Evolutionary conservation across 2,797 vertebrate genomes (phyloP), one percentile per base, ranked within the genome.

Genomic region (Pyrocephalus nanus): DNA sequence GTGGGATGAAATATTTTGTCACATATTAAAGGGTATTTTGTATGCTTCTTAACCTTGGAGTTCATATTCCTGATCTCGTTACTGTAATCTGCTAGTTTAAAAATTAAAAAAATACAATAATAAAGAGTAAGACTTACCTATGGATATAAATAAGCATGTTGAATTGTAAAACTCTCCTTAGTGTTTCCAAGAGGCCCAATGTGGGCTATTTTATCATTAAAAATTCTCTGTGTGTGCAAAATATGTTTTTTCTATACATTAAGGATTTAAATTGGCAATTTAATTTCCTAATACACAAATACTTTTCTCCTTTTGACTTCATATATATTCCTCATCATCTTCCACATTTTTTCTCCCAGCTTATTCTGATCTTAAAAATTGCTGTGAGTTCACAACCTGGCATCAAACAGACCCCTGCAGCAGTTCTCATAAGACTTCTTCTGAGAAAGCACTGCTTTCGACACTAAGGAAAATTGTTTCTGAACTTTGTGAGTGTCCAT

Each of bases 341-440:
- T 88, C 12, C 70, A 55, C 11, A 58, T 78, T 70, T 78, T 87
- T 96, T 51, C 45, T 78, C 83, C 7, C 88, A 97, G 94, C 78
- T 71, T 97, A 97, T 80, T 89, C 88, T 62, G 92, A 97, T 36
- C 92, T 61, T 86, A 60, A 40, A 42, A 95, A 66, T 88, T 94
- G 92, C 72, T 95, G 88, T 77, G 92, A 96, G 71, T 96, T 97
- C 76, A 96, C 93, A 69, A 95, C 82, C 32, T 91, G 29, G 5
- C 96, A 97, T 66, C 96, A 97, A 15, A 70, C 96, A 71, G 92
- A 69, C 22, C 87, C 93, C 48, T 97, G 95, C 82, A 96, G 95
- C 22, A 96, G 86, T 88, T 93, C 77, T 53, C 73, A 9, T 42
- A 97, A 97, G 58, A 55, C 30, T 91, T 97, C 93, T 75, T 98